Evolutionary conservation across 2,888 invertebrate species (phyloP), one percentile per base, ranked within the genome.

Genomic region (Dysmachus trigonus): DNA sequence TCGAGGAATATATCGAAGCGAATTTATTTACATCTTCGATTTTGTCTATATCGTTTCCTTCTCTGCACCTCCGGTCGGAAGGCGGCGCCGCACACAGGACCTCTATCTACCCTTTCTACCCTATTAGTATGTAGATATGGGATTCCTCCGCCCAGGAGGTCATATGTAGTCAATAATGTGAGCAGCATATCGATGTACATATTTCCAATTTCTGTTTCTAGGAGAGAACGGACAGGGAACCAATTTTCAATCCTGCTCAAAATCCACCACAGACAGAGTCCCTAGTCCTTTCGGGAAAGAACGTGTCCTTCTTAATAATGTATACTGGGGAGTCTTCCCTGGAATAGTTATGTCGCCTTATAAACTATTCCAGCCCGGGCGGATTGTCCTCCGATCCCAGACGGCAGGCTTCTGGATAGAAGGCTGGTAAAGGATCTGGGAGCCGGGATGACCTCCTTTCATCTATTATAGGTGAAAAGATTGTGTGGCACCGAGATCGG

Each of bases 301-400:
- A 85, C 76, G 62, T 85, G 85, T 85, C 76, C 85, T 76, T 77
- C 62, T 85, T 53, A 85, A 85, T 85, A 85, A 85, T 85, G 76
- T 62, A 85, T 53, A 35, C 33, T n/a, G 7, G 38, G 51, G 51
- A 85, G 73, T 85, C 73, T 51, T 76, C 76, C 76, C 77, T 77
- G 35, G 53, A n/a, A 53, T 85, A 74, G 76, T 85, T 85, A 74
- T 74, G 33, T 74, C 72, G 7, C 33, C 47, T 47, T 74, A 73
- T 85, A 74, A 74, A 85, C 74, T 73, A 85, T 85, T 85, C 85
- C 31, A 18, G 7, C 15, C 38, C 22, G 15, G 35, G 22, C 22
- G 53, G 71, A 82, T 62, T 83, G 72, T 83, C 83, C 83, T 72
- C 83, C 62, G 18, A 22, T 27, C 38, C 38, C 41, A 30, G 41